These are phyloP conservation scores for Clistopyga incitator DNA, from an alignment of 2,888 invertebrate species.

Conservation along the genomic window DNA sequence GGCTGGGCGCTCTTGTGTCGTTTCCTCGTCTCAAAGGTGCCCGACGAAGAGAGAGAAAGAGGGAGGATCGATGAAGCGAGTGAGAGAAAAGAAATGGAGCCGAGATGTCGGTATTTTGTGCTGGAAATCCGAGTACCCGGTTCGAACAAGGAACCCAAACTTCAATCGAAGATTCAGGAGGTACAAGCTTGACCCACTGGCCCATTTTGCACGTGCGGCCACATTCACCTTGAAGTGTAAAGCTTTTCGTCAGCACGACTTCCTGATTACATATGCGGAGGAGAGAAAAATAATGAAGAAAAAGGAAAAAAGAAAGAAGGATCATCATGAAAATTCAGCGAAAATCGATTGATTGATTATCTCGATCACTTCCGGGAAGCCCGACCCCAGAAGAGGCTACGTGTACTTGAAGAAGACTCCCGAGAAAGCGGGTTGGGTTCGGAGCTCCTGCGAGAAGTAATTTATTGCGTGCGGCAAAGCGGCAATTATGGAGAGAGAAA, in stretches of 20 bases:
- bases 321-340: slow-evolving; percentile 10
- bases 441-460: slow-evolving; percentile 59
- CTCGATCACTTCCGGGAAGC: slow-evolving; percentile 54
- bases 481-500: slow-evolving; percentile 66
- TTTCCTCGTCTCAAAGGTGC: slow-evolving; percentile 56
- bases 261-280: too few species aligned
- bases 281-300: too few species aligned
- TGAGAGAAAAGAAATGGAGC: slow-evolving; percentile 44
- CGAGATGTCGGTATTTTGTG: slow-evolving; percentile 34
- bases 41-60: slow-evolving; percentile 30
- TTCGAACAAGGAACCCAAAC: slow-evolving; percentile 43
- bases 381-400: slow-evolving; percentile 43
- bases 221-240: slow-evolving; percentile 4
- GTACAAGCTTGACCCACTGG: slow-evolving; percentile 55
- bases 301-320: too few species aligned
- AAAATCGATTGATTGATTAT: slow-evolving; percentile 32
- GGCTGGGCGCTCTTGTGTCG: slow-evolving; percentile 66
- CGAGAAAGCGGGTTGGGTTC: slow-evolving; percentile 52
- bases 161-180: slow-evolving; percentile 9
- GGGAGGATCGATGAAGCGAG: slow-evolving; percentile 43
- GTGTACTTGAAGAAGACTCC: slow-evolving; percentile 36
- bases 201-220: slow-evolving; percentile 30
- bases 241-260: slow-evolving; percentile 3
- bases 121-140: slow-evolving; percentile 42
- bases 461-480: slow-evolving; percentile 66